Conservation (phyloP, 2,113 vertebrate genomes). For the Poicephalus meyeri region DNA sequence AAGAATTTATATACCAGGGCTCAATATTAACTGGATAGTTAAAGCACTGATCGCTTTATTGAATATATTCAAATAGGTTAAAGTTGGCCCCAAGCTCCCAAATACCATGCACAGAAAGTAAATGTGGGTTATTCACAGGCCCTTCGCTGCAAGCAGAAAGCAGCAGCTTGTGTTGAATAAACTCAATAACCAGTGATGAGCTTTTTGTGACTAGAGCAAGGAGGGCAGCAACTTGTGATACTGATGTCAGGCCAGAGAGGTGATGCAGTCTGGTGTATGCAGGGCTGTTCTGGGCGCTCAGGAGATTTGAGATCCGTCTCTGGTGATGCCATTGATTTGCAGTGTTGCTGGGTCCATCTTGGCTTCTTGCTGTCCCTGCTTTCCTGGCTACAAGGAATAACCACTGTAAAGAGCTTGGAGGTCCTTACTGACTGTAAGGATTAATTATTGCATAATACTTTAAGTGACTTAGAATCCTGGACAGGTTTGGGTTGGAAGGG, state of each 20-base stretch:
- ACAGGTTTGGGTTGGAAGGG: background rate
- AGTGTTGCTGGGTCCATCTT: background rate
- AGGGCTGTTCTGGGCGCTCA: background rate
- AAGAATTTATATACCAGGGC: background rate
- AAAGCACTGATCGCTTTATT: background rate
- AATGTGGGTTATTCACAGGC: background rate
- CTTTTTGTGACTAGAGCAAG: background rate
- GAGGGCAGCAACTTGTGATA: background rate
- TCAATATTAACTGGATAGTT: background rate
- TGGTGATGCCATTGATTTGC: background rate
- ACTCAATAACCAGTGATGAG: background rate
- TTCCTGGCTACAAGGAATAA: background rate
- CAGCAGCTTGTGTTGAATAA: background rate
- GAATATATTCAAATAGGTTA: background rate
- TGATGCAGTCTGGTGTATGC: fast-evolving
- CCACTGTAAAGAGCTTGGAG: background rate
- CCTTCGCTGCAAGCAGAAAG: background rate
- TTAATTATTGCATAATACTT: background rate
- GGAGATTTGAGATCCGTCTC: background rate
- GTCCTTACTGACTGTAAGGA: background rate
- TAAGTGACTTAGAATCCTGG: background rate
- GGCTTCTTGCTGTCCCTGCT: background rate
- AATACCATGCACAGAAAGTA: background rate
- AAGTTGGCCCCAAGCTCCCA: background rate
- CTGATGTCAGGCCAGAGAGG: background rate